A percentile compares a stretch with the other conserved stretches of the same genome.
phyloP scores from a whole-genome alignment of 2,888 invertebrate species.

The Scelioninae gen. 1 region DNA sequence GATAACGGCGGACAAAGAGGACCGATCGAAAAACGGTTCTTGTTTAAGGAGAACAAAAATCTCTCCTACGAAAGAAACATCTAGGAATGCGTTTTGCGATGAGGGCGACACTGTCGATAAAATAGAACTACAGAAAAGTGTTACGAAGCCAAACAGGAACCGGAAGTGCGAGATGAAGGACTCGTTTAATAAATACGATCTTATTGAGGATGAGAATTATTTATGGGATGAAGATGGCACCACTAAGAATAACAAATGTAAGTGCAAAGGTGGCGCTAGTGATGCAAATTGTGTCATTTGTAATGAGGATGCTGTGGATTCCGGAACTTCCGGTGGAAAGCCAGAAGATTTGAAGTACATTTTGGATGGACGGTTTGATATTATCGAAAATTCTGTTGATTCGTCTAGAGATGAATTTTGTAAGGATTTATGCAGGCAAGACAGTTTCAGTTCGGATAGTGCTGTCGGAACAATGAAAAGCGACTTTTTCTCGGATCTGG shows the following conservation, averaged over 20 bases:
- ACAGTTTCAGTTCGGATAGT: slow-evolving; percentile 82
- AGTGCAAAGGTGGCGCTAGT: slow-evolving; percentile 26
- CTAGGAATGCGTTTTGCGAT: slow-evolving; percentile 78
- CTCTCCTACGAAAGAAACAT: slow-evolving; percentile 82
- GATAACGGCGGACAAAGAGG: slow-evolving; percentile 71
- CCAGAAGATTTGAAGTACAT: slow-evolving; percentile 58
- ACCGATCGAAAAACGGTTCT: slow-evolving; percentile 73
- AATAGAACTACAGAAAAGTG: slow-evolving; percentile 18
- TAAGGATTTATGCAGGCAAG: slow-evolving; percentile 78
- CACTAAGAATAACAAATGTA: slow-evolving; percentile 20
- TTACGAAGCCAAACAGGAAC: slow-evolving; percentile 9
- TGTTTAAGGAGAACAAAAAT: slow-evolving; percentile 82
- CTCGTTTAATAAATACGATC: slow-evolving; percentile 72
- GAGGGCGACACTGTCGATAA: slow-evolving; percentile 58
- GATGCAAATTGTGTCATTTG: slow-evolving; percentile 22
- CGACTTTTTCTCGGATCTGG: slow-evolving; percentile 82
- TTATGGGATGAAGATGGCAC: slow-evolving; percentile 75
- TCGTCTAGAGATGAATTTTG: slow-evolving; percentile 66
- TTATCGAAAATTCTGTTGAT: slow-evolving; percentile 67
- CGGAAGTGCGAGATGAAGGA: slow-evolving; percentile 50
- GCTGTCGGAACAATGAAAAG: slow-evolving; percentile 83
- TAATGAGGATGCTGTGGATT: slow-evolving; percentile 42
- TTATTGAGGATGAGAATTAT: slow-evolving; percentile 74
- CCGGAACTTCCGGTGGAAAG: slow-evolving; percentile 9
- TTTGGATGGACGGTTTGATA: slow-evolving; percentile 68